Evolutionary conservation across 2,797 vertebrate species (phyloP), one percentile per base, ranked within the genome.

Genomic region (Champsocephalus esox): DNA sequence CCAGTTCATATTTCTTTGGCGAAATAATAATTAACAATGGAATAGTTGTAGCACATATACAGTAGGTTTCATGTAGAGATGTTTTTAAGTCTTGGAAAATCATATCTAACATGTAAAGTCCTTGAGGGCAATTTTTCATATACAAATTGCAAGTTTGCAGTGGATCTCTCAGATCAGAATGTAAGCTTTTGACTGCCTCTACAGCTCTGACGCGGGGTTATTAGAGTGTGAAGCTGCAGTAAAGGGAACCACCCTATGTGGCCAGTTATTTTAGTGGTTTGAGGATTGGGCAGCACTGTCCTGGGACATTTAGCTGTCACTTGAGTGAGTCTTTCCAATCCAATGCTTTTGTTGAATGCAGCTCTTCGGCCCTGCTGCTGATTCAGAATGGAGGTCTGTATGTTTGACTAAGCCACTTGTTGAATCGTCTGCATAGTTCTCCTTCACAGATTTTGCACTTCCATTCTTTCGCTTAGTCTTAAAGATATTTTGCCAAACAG

Each of bases 11-110:
- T 38, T 38, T 38, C 34, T 38, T 38, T 38, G 34, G 34, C 34
- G 1, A 38, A 38, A 38, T 9, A 43, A 69, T 73, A 64, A 68
- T 45, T 73, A 21, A 81, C 48, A 9, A 10, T 51, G 49, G 49
- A 64, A 56, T 34, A 10, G 21, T 70, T 66, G 60, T 12, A 41
- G 62, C 21, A 59, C 54, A 57, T 12, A 46, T 3, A 24, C 34
- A 58, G 8, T 7, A 32, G 12, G 4, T 14, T 63, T 51, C 46
- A 46, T 28, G 38, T 61, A 51, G 41, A 70, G 56, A 19, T 43
- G 12, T 5, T 50, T 60, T 50, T 19, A 45, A 24, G 49, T 21
- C 44, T 49, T 8, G 9, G 19, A 19, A 65, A 65, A 14, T 12
- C 9, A 56, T 2, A 5, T 28, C 17, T 51, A 1, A 64, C 2